Evolutionary conservation across 1,140 invertebrate genomes (phyloP).

Genomic region (Drosophila sp.): DNA sequence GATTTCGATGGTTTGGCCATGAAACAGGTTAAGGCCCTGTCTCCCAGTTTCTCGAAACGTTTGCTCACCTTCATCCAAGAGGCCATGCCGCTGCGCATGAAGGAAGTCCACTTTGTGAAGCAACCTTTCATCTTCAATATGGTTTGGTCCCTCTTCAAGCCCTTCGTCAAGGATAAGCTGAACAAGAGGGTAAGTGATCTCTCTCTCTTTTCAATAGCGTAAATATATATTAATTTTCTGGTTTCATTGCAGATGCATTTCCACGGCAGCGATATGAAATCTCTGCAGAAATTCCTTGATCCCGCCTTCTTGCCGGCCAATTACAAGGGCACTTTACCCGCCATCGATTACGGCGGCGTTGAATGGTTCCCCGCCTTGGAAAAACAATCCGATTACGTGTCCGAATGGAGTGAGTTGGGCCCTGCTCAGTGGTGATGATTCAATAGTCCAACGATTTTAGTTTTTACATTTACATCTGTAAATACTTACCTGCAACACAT

Average conservation of each 20-base stretch:
- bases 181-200: conserved; percentile 87
- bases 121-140: conserved; percentile 94
- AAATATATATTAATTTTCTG: conserved; percentile 48
- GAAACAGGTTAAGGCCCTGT: conserved; percentile 89
- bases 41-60: conserved; percentile 89
- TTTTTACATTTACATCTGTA: conserved; percentile 56
- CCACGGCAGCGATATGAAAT: conserved; percentile 89
- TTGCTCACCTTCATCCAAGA: conserved; percentile 92
- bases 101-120: conserved; percentile 95
- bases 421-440: conserved; percentile 83
- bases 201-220: not conserved
- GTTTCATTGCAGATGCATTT: conserved; percentile 89
- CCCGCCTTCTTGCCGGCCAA: conserved; percentile 88
- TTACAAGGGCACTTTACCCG: conserved; percentile 88
- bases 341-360: conserved; percentile 89
- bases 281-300: conserved; percentile 89
- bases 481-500: conserved; percentile 57
- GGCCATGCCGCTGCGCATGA: conserved; percentile 93
- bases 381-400: conserved; percentile 86
- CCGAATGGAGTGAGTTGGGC: conserved; percentile 87
- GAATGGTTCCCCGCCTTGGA: conserved; percentile 89
- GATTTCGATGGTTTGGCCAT: conserved; percentile 90
- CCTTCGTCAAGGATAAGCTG: conserved; percentile 93
- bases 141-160: conserved; percentile 94
- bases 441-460: conserved; percentile 39